Evolutionary conservation across 2,797 vertebrate genomes (phyloP), one percentile per base, ranked within the genome.

Genomic region (Rhabdomys pumilio): DNA sequence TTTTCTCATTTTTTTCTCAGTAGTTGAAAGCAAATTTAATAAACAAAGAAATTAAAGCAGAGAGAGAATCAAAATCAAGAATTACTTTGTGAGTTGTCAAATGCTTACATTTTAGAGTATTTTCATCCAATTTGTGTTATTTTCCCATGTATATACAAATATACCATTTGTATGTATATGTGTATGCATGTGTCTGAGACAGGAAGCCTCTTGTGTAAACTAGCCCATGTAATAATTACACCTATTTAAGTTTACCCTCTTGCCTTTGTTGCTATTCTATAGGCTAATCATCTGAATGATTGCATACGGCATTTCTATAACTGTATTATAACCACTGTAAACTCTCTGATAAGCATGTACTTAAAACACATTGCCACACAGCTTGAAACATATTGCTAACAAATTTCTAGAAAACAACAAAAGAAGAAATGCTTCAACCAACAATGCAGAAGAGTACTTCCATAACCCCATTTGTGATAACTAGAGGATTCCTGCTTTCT

Each of bases 51-150:
- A 57, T 82, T 57, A 85, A 88, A 83, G 20, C 67, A 53, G 24
- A 93, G 89, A 67, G 29, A 94, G 89, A 84, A 76, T 50, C 82
- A 10, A 90, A 89, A 93, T 92, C 34, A 69, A 24, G 26, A 91
- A 75, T 85, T 91, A 88, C 69, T 76, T 44, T 17, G 61, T 79
- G 13, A 92, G 24, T 57, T 82, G 69, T 38, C 10, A n/a, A 50
- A 76, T 67, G 53, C 38, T 94, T 87, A 88, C 38, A 72, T 88
- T 97, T 93, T 82, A 87, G 41, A 88, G 31, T 91, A 91, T 29
- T 91, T 96, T 88, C 72, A 87, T 61, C 47, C 3, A 41, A 15
- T 73, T 89, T 85, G 26, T 92, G 14, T 73, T 63, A 34, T 55
- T 86, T 19, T 38, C 17, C 22, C 34, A 34, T 75, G 11, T 82